phyloP scores from a whole-genome alignment of 1,140 invertebrate genomes.

The Tetraneura akinire region DNA sequence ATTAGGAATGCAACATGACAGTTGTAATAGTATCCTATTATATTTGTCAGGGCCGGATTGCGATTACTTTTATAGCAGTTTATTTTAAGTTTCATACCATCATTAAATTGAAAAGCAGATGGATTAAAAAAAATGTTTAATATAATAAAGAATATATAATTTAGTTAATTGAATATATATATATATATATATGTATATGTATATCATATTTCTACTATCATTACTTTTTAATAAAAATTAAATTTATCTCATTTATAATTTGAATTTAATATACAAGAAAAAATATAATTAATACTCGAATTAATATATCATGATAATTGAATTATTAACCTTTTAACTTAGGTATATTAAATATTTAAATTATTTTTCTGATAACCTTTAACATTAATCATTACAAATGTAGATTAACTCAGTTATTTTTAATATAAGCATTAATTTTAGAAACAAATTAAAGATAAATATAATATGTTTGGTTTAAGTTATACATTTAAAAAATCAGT shows the following conservation, averaged over 20 bases:
- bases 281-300: constrained; percentile 13
- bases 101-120: no score
- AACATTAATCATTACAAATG: neutral
- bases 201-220: neutral
- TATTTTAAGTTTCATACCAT: no score
- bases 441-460: neutral
- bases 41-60: no score
- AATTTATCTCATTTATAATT: constrained; percentile 12
- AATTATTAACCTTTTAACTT: constrained; percentile 8
- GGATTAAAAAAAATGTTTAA: no score
- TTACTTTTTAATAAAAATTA: constrained; percentile 3
- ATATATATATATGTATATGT: no score
- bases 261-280: neutral
- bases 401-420: neutral
- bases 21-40: no score
- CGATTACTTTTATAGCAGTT: no score
- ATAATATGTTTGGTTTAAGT: neutral
- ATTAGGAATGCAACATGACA: no score
- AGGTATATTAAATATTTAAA: constrained; percentile 1
- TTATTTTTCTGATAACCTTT: constrained; percentile 23
- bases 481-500: neutral
- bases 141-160: no score
- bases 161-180: no score
- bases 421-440: constrained; percentile 13
- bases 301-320: constrained; percentile 1